A percentile compares a stretch with the other conserved stretches of the same genome.
Conservation (phyloP, 2,888 invertebrate species). For the Parasteatoda lunata region DNA sequence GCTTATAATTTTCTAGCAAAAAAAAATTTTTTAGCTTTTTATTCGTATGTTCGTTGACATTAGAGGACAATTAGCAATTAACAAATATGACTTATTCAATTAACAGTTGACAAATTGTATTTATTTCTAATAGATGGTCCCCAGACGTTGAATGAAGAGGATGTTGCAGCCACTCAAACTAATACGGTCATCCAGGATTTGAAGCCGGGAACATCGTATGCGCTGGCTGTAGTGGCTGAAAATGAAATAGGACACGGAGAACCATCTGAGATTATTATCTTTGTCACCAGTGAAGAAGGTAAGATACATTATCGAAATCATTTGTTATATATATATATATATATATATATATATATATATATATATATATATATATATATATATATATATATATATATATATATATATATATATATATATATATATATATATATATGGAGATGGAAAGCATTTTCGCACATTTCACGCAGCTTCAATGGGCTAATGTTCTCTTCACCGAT, state of each 20-base stretch:
- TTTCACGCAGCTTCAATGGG: no score
- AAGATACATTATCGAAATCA: background rate
- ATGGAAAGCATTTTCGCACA: no score
- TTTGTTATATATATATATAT: background rate
- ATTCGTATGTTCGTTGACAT: no score
- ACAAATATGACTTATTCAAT: no score
- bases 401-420: background rate
- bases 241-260: conserved; percentile 69
- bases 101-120: background rate
- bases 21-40: no score
- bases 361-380: no score
- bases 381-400: no score
- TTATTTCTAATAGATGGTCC: conserved; percentile 45
- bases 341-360: background rate
- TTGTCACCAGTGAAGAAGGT: conserved; percentile 69
- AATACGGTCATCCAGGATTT: conserved; percentile 59
- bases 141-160: conserved; percentile 64
- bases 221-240: conserved; percentile 67
- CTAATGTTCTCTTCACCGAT: no score
- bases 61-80: no score
- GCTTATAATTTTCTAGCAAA: no score
- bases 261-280: conserved; percentile 65
- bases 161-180: conserved; percentile 53
- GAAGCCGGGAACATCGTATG: conserved; percentile 68
- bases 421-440: background rate